Conservation (phyloP, 2,888 invertebrate species). For the Ichneumoninae sp. region DNA sequence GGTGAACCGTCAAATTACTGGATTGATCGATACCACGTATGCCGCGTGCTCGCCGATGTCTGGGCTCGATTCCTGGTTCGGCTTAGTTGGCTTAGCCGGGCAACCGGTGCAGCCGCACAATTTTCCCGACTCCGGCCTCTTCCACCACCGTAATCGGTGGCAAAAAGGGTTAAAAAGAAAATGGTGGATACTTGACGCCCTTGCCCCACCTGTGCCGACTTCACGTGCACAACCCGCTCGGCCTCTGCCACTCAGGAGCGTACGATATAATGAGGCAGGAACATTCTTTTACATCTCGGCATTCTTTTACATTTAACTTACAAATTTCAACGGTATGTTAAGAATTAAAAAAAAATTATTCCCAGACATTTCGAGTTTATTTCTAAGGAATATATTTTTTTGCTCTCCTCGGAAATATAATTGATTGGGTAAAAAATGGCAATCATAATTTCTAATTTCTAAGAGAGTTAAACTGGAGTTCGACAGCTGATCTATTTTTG, state of each 20-base stretch:
- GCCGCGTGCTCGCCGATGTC: slow-evolving; percentile 59
- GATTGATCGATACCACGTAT: slow-evolving; percentile 73
- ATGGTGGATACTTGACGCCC: slow-evolving; percentile 67
- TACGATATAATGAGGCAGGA: slow-evolving; percentile 41
- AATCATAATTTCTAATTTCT: background rate
- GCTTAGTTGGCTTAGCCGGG: slow-evolving; percentile 46
- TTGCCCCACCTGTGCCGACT: slow-evolving; percentile 49
- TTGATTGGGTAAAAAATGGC: background rate
- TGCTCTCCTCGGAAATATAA: background rate
- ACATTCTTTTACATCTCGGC: background rate
- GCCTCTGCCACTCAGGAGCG: slow-evolving; percentile 31
- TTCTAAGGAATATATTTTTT: background rate
- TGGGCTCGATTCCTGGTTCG: slow-evolving; percentile 41
- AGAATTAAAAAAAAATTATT: too few species aligned
- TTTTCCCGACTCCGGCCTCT: slow-evolving; percentile 56
- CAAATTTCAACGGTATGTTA: background rate
- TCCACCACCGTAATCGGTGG: slow-evolving; percentile 62
- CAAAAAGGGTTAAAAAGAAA: slow-evolving; percentile 70
- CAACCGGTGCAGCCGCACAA: slow-evolving; percentile 47
- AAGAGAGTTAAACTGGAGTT: background rate
- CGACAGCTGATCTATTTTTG: background rate
- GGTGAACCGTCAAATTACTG: slow-evolving; percentile 75
- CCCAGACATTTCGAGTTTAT: background rate
- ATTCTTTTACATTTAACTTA: background rate
- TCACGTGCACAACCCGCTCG: slow-evolving; percentile 2